Percentiles rank a stretch among this genome's conserved stretches.
phyloP scores from a whole-genome alignment of 1,140 invertebrate genomes.

The Idris sp. region DNA sequence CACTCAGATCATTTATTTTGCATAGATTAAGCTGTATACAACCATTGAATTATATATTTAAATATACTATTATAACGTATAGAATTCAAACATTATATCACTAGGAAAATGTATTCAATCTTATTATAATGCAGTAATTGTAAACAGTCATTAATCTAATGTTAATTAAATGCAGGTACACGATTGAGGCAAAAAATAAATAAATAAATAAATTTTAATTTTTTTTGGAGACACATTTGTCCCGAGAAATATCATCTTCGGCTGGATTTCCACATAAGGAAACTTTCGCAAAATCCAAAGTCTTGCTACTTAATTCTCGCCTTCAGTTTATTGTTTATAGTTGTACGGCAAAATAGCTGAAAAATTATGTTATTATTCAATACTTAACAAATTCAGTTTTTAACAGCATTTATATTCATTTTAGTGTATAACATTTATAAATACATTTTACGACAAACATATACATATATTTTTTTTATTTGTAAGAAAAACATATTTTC shows the following conservation, averaged over 20 bases:
- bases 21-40: no score
- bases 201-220: conserved; percentile 60
- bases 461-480: no score
- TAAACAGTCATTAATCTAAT: conserved; percentile 1
- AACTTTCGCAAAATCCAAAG: conserved; percentile 56
- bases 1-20: conserved; percentile 24
- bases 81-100: no score
- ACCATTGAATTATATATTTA: no score
- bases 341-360: conserved; percentile 76
- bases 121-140: no score
- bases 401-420: conserved; percentile 51
- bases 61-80: no score
- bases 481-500: no score
- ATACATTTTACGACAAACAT: conserved; percentile 20
- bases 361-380: conserved; percentile 69
- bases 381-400: conserved; percentile 30
- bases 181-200: conserved; percentile 42
- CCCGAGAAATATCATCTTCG: conserved; percentile 39
- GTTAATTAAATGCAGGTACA: conserved; percentile 50
- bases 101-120: no score
- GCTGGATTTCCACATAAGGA: conserved; percentile 59
- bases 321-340: conserved; percentile 70
- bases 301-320: conserved; percentile 71
- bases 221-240: conserved; percentile 13
- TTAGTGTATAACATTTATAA: conserved; percentile 41